Base-by-base conservation (phyloP, 1,140 invertebrate species). In the Diachasmimorpha longicaudata region DNA sequence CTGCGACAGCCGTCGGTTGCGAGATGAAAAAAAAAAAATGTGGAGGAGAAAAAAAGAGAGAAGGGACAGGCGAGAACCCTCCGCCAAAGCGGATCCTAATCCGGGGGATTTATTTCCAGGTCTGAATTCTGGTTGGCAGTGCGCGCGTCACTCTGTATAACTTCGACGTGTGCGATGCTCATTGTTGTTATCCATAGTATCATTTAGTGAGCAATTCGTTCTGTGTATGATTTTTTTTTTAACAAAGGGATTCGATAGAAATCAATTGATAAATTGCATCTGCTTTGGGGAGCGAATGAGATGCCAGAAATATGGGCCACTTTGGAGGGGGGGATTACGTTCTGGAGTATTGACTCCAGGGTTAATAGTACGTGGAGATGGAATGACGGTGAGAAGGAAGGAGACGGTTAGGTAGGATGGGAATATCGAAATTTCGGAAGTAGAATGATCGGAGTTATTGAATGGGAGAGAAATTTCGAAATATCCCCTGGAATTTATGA, bases 91-190 rank as follows among this genome's bases (percentile, higher is more conserved):
- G 70, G 71, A 67, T 63, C 71, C 74, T 78, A 78, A 78, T 78
- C 77, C 77, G 10, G 23, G 68, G 77, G 77, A 78, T 78, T 78
- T 76, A 76, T 76, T 75, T 74, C 71, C 72, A 78, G 74, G 71
- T 78, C 74, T 74, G 74, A 67, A 75, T 72, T 72, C 75, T 58
- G 52, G 69, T 72, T 58, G 58, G 42, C 36, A 66, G 63, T 58
- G 36, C n/a, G 63, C 44, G 70, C 72, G 55, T 66, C 23, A 69
- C 21, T 74, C 42, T 44, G 63, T 68, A 31, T 69, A 74, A 48
- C 73, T 68, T 69, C 72, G 25, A 44, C 6, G 48, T 14, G 23
- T 23, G 44, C 39, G 39, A 42, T 42, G 13, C 16, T 58, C 52
- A 37, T 39, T 55, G 70, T 73, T 66, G 46, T 72, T 55, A 16